phyloP scores from a whole-genome alignment of 2,888 invertebrate species.

The Leucophenga montana region DNA sequence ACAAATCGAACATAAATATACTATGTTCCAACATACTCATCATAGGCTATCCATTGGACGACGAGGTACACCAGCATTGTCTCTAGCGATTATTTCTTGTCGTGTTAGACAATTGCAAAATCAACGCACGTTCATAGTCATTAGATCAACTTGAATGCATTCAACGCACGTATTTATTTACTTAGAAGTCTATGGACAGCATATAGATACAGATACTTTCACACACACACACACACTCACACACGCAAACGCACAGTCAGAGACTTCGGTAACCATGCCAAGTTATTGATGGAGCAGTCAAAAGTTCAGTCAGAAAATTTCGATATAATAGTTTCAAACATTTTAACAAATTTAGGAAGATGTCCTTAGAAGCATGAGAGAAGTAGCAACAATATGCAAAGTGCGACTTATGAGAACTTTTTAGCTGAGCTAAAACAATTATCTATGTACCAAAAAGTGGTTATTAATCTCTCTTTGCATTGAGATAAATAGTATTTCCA shows the following conservation, averaged over 20 bases:
- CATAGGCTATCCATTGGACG: constrained; percentile 34
- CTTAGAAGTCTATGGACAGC: constrained; percentile 40
- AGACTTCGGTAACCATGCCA: not conserved
- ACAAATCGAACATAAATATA: too few relatives aligned
- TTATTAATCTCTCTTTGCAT: too few relatives aligned
- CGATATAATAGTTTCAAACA: too few relatives aligned
- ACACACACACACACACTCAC: not conserved
- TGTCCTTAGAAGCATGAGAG: too few relatives aligned
- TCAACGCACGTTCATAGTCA: constrained; percentile 58
- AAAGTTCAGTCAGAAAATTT: too few relatives aligned
- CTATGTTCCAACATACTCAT: constrained; percentile 36
- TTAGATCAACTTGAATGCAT: constrained; percentile 61
- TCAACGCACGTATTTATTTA: constrained; percentile 62
- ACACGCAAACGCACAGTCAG: not conserved
- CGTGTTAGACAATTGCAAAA: constrained; percentile 37
- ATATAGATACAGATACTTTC: not conserved
- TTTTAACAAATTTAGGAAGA: too few relatives aligned
- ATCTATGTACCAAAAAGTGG: too few relatives aligned
- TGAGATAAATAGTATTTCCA: too few relatives aligned
- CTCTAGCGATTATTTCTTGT: not conserved
- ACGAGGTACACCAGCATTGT: not conserved
- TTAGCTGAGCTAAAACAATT: too few relatives aligned
- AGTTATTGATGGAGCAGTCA: not conserved
- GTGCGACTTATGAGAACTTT: too few relatives aligned
- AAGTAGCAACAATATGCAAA: too few relatives aligned